Evolutionary conservation across 2,888 invertebrate genomes (phyloP).

Genomic region (Idaea aversata): DNA sequence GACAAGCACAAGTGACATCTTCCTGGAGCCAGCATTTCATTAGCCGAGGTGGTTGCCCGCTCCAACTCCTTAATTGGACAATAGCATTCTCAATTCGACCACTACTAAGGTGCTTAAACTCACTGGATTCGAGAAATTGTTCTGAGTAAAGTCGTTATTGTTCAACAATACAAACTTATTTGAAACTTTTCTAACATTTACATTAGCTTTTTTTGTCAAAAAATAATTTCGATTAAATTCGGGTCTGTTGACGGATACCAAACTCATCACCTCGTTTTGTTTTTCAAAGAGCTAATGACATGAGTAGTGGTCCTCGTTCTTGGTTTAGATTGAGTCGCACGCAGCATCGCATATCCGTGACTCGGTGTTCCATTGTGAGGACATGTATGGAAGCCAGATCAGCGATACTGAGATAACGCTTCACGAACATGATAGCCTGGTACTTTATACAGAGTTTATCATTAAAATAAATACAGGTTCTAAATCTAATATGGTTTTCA

Average conservation of each 20-base stretch:
- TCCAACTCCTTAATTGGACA: constrained; percentile 46
- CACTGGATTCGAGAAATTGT: neutral
- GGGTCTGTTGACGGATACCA: too few species aligned
- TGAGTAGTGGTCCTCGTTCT: neutral
- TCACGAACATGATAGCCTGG: constrained; percentile 3
- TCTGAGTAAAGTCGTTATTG: neutral
- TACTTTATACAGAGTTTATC: neutral
- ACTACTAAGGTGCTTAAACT: neutral
- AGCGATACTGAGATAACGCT: neutral
- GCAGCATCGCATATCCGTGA: constrained; percentile 8
- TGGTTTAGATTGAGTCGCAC: neutral
- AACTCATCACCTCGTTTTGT: too few species aligned
- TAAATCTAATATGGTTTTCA: too few species aligned
- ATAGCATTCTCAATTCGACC: constrained; percentile 31
- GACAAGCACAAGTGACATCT: constrained; percentile 15
- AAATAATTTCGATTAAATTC: too few species aligned
- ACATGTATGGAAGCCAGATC: constrained; percentile 8
- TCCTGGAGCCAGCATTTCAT: constrained; percentile 16
- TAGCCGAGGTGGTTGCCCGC: constrained; percentile 30
- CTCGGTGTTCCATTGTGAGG: constrained; percentile 13
- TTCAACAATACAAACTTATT: neutral
- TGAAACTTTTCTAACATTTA: too few species aligned
- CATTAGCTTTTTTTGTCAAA: too few species aligned
- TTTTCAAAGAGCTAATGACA: too few species aligned
- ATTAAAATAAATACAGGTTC: too few species aligned